These are phyloP conservation scores for Symphodus melops DNA, from an alignment of 2,113 vertebrate species.

Conservation along the genomic window DNA sequence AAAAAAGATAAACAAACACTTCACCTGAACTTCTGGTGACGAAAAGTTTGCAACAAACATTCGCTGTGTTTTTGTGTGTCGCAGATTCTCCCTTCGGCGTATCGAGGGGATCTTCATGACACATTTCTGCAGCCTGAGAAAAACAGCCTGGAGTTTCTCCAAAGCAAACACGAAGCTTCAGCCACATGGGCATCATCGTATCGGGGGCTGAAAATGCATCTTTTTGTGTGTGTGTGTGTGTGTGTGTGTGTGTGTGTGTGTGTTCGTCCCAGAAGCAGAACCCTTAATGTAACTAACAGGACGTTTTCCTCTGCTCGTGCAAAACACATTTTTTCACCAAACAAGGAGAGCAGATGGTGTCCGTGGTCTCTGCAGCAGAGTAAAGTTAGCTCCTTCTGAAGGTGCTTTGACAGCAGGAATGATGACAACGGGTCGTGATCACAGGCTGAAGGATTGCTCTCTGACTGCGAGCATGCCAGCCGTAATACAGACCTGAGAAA, in stretches of 20 bases:
- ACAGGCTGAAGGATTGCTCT: neutral
- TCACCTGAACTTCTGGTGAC: no score
- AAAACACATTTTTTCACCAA: conserved; percentile 11
- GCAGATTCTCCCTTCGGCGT: no score
- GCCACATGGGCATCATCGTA: neutral
- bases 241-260: no score
- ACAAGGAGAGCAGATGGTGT: neutral
- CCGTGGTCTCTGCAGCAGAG: neutral
- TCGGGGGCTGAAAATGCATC: neutral
- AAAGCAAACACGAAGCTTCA: neutral
- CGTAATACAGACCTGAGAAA: conserved; percentile 6
- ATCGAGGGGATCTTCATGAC: no score
- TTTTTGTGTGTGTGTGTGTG: no score
- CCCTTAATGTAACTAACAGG: neutral
- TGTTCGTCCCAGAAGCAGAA: neutral
- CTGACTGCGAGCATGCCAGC: neutral
- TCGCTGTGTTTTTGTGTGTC: no score
- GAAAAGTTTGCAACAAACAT: no score
- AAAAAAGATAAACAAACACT: no score
- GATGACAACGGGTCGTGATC: conserved; percentile 4
- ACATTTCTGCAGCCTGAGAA: neutral
- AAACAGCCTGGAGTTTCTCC: neutral
- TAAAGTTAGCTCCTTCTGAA: neutral
- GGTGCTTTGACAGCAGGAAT: neutral
- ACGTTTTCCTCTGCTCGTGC: neutral